Base-by-base conservation (phyloP, 2,888 invertebrate genomes). In the Tenthredo distinguenda region DNA sequence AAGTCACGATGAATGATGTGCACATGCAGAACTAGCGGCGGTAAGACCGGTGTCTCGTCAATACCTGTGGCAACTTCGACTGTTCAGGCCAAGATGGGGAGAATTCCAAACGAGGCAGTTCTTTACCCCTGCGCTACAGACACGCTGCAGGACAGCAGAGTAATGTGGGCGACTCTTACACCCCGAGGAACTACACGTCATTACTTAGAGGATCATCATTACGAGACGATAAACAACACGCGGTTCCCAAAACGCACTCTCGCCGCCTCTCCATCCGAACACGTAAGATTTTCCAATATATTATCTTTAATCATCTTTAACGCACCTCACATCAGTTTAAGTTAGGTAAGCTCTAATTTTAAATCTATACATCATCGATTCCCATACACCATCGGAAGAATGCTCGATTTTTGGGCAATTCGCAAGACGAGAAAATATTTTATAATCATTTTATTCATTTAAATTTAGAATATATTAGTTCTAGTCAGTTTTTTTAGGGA, bases 91-190 rank as follows among this genome's bases (percentile, higher is more conserved):
- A 93, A 93, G 87, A 92, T 91, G 55, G 91, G 91, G 65, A 88
- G 93, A 50, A 90, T 93, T 81, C 94, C 91, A 91, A 95, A 93
- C 89, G 96, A 95, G 85, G 95, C 95, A 0, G 95, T 95, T 47
- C 92, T 95, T 3, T 95, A 95, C 92, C 95, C 95, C 1, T 94
- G 94, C 87, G 92, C 95, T 58, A 91, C 95, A 40, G 95, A 94
- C 79, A 94, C 95, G 21, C 95, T 95, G 31, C 95, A 96, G 18
- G 96, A 96, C 91, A 96, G 96, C 4, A 95, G 96, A 9, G 95
- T 96, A 2, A 94, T 97, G 74, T 98, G 98, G 98, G 98, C 98
- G 0, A 97, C 98, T 0, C 93, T 98, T 12, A 97, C 97, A 0
- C 97, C 97, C 0, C 95, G 97, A 31, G 95, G 95, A 83, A 97